Base-by-base conservation (phyloP, 2,113 vertebrate genomes). In the Calypte anna region DNA sequence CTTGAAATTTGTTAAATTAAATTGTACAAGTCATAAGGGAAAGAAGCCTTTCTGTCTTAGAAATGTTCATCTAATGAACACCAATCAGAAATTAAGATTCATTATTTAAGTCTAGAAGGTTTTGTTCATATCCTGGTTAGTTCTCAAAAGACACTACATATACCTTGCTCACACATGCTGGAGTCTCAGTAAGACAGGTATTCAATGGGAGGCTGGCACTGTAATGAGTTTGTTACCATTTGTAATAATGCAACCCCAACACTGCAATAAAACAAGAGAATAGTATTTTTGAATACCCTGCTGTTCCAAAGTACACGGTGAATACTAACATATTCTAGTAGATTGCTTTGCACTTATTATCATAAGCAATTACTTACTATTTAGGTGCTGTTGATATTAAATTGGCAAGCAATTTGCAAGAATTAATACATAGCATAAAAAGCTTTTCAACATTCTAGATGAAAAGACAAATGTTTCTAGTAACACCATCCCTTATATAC, bases 271-370 rank as follows among this genome's bases (percentile, higher is more conserved):
- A 98, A 97, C 78, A 92, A 94, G 93, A 96, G 90, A 97, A 94
- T 91, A 97, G 95, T 96, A 96, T 97, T 97, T 97, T 97, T 44
- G 92, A 98, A 98, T 91, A 97, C 94, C 96, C 90, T 6, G 93
- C 96, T 97, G 96, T 96, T 97, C 93, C 96, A 98, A 98, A 97
- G 93, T 95, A 96, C 95, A 98, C 96, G 97, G 96, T 98, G 98
- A 98, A 98, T 98, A 98, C 97, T 98, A 98, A 98, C 96, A 97
- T 96, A 98, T 97, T 97, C 97, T 89, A 98, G 97, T 97, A 98
- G 98, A 99, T 99, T 98, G 98, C 98, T 98, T 97, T 98, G 98
- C 81, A 91, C 97, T 98, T 97, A 97, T 98, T 98, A 98, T 97
- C 98, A 98, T 98, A 98, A 97, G 97, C 97, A 98, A 98, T 98